Evolutionary conservation across 2,888 invertebrate species (phyloP).

Genomic region (Lathronympha strigana): DNA sequence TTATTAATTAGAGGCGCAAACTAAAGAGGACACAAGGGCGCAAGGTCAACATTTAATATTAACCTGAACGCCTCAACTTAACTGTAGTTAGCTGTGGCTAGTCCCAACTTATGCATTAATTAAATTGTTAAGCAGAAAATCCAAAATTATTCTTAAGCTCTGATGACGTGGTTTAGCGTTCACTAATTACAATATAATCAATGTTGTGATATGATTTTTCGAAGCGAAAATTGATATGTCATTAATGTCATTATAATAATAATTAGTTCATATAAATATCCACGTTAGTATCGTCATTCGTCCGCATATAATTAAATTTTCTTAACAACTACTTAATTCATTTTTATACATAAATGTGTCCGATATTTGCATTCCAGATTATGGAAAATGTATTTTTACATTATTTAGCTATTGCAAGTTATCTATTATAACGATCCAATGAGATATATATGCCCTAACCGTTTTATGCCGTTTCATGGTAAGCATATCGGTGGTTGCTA

Average conservation of each 20-base stretch:
- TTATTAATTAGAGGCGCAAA: constrained; percentile 19
- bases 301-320: no score
- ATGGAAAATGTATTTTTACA: no score
- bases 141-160: constrained; percentile 21
- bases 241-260: neutral
- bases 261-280: no score
- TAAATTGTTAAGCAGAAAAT: constrained; percentile 30
- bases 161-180: constrained; percentile 3
- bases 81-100: constrained; percentile 27
- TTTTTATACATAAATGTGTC: no score
- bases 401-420: no score
- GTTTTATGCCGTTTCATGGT: no score
- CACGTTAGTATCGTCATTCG: no score
- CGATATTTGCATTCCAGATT: no score
- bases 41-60: constrained; percentile 41
- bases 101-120: constrained; percentile 34
- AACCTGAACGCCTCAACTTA: constrained; percentile 26
- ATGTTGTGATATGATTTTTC: neutral
- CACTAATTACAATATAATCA: constrained; percentile 30
- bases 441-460: no score
- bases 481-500: no score
- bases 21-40: constrained; percentile 23
- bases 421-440: no score
- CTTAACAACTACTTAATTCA: no score
- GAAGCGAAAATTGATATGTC: neutral